Evolutionary conservation across 1,140 invertebrate species (phyloP).

Genomic region (Asbolus verrucosus): DNA sequence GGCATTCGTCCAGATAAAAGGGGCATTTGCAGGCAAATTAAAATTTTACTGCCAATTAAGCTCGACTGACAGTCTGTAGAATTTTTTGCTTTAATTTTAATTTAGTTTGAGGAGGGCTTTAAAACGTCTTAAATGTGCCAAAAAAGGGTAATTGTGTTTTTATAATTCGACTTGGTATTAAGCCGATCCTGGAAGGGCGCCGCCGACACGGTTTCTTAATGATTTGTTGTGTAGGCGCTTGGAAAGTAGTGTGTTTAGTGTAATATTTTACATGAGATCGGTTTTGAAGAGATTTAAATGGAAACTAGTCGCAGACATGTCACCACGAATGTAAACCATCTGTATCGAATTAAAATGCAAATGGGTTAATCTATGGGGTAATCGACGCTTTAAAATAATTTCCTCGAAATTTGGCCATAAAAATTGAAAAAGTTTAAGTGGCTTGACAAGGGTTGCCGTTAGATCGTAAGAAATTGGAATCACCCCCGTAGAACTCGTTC

Average conservation of each 20-base stretch:
- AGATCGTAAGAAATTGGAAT: constrained; percentile 27
- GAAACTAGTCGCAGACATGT: neutral
- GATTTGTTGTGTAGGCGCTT: constrained; percentile 55
- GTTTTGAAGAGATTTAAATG: neutral
- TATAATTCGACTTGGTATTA: neutral
- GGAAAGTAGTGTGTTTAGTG: constrained; percentile 52
- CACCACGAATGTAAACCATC: neutral
- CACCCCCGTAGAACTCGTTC: constrained; percentile 1
- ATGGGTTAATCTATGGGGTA: neutral
- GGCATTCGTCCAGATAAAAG: too few species aligned
- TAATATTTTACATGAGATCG: constrained; percentile 10
- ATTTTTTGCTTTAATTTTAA: too few species aligned
- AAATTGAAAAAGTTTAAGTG: constrained; percentile 38
- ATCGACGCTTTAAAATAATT: constrained; percentile 1
- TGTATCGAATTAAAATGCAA: neutral
- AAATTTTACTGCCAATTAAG: too few species aligned
- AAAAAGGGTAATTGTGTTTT: too few species aligned
- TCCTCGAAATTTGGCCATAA: neutral
- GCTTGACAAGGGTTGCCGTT: constrained; percentile 14
- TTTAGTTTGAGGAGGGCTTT: too few species aligned
- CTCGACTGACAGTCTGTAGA: too few species aligned
- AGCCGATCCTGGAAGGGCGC: constrained; percentile 24
- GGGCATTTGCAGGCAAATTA: too few species aligned
- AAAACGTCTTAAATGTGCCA: too few species aligned
- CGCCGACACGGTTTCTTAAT: constrained; percentile 52